Conservation (phyloP, 2,113 vertebrate genomes). For the Colius striatus region DNA sequence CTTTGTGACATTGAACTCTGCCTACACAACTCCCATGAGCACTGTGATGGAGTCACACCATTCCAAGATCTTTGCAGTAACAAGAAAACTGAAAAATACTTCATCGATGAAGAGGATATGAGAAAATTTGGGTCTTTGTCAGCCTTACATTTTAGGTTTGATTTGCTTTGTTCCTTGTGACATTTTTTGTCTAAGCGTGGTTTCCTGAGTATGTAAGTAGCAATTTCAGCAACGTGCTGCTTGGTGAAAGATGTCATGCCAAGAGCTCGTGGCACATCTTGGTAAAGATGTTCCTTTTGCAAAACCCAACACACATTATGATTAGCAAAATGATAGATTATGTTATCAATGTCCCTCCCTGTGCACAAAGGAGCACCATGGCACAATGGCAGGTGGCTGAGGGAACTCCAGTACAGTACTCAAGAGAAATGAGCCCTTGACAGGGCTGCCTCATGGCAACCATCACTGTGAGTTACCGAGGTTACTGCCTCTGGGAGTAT, state of each 20-base stretch:
- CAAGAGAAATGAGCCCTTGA: not conserved
- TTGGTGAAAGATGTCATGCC: not conserved
- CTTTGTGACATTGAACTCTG: not conserved
- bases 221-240: not conserved
- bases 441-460: not conserved
- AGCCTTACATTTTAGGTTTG: not conserved
- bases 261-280: not conserved
- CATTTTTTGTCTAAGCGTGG: not conserved
- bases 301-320: not conserved
- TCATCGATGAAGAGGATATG: not conserved
- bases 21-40: not conserved
- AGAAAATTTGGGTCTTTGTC: not conserved
- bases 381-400: not conserved
- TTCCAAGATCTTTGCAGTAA: not conserved
- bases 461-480: not conserved
- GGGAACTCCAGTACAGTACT: not conserved
- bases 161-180: not conserved
- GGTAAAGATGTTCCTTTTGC: not conserved
- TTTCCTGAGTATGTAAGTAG: not conserved
- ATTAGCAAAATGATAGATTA: not conserved
- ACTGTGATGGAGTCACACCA: not conserved
- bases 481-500: not conserved
- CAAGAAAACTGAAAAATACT: not conserved
- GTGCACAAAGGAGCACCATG: accelerated
- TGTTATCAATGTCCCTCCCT: too few species aligned